A percentile compares a stretch with the other conserved stretches of the same genome.
Evolutionary conservation across 1,140 invertebrate genomes (phyloP).

Genomic region (Bombus balteatus): DNA sequence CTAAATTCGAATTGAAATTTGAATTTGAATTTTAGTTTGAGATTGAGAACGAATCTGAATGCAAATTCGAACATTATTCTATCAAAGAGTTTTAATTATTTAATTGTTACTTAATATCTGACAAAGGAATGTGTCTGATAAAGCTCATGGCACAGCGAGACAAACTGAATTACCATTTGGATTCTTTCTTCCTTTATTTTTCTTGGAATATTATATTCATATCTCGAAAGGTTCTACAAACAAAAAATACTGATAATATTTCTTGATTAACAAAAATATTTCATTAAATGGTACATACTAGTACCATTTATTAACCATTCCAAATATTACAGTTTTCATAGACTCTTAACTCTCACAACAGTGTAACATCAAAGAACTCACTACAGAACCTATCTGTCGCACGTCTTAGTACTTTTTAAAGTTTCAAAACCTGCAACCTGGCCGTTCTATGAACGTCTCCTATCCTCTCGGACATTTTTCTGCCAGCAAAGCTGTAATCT

Average conservation of each 20-base stretch:
- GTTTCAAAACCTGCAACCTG: conserved; percentile 51
- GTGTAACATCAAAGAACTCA: no score
- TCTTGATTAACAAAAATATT: background rate
- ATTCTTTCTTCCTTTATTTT: background rate
- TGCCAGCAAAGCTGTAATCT: conserved; percentile 63
- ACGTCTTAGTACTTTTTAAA: background rate
- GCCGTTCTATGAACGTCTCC: conserved; percentile 62
- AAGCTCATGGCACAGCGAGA: background rate
- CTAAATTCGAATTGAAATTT: no score
- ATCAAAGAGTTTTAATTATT: background rate
- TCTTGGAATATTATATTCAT: background rate
- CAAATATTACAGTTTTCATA: background rate
- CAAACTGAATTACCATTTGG: background rate
- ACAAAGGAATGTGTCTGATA: background rate
- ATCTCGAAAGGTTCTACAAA: no score
- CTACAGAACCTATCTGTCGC: no score
- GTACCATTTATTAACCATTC: background rate
- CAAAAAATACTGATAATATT: background rate
- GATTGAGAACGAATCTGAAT: no score
- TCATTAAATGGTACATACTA: no score
- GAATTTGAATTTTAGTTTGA: no score
- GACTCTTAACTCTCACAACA: background rate
- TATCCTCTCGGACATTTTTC: conserved; percentile 71
- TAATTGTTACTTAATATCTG: no score
- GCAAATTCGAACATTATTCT: background rate